Evolutionary conservation across 2,888 invertebrate species (phyloP), one percentile per base, ranked within the genome.

Genomic region (Caenorhabditis doughertyi): DNA sequence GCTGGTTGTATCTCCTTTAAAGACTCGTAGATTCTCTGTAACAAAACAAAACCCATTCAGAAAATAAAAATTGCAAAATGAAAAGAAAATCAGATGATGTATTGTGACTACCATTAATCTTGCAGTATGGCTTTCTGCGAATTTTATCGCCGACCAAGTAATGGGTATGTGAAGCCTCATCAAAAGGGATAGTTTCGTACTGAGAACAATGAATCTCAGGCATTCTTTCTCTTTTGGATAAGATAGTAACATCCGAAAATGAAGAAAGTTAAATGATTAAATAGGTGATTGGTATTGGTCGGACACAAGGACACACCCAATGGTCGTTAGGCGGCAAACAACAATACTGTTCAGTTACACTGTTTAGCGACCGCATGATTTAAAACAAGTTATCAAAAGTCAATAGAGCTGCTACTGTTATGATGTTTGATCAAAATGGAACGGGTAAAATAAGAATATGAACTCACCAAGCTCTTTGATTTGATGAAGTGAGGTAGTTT

Each of bases 1-100:
- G 80, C 93, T 93, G 18, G 93, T 92, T 73, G 93, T 93, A 86
- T 93, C 93, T 3, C 93, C 91, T 83, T 89, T 90, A 62, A 90
- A 83, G 11, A 91, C 87, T 32, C 90, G 74, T 16, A 83, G 58
- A 44, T 68, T 83, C 55, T 83, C 80, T 80, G 76, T 27, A 74
- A 7, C n/a, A 3, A 60, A 60, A 42, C 39, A 42, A 60, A 42
- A 60, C 60, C 16, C 42, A n/a, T 29, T 11, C n/a, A n/a, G n/a
- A 5, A 9, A 7, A 9, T n/a, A n/a, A n/a, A n/a, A n/a, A 35
- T 27, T 42, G 53, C 44, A 42, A 44, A 13, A 18, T 35, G 21
- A 56, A 11, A 21, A 18, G 27, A 55, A n/a, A n/a, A 39, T n/a
- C n/a, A n/a, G n/a, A n/a, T n/a, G n/a, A n/a, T n/a, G n/a, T n/a